phyloP scores from a whole-genome alignment of 2,888 invertebrate species.

The Pogonocherus hispidulus region DNA sequence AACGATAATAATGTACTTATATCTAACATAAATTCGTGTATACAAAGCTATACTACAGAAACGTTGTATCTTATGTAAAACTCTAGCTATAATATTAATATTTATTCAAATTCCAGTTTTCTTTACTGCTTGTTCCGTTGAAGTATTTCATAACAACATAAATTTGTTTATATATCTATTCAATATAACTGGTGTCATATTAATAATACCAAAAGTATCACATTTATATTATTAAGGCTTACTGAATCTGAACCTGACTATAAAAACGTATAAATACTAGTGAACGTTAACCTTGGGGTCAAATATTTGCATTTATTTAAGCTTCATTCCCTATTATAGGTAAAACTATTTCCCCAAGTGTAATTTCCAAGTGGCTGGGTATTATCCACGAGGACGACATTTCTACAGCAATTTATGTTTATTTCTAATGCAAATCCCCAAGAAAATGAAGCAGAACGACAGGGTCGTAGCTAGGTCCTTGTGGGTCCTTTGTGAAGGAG shows the following conservation, averaged over 20 bases:
- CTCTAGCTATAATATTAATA: too few species aligned
- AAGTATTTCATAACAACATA: too few species aligned
- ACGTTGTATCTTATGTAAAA: too few species aligned
- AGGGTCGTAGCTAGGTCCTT: too few species aligned
- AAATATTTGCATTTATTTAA: neutral
- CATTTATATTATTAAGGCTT: neutral
- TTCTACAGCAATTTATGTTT: conserved; percentile 33
- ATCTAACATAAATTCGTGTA: too few species aligned
- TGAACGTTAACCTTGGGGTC: neutral
- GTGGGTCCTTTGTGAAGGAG: too few species aligned
- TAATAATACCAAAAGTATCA: neutral
- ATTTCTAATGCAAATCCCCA: conserved; percentile 35
- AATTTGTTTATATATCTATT: too few species aligned
- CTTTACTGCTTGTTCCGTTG: too few species aligned
- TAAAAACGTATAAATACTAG: neutral
- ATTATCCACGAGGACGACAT: conserved; percentile 7
- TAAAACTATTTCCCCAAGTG: neutral
- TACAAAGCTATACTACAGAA: too few species aligned
- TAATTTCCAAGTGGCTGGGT: neutral
- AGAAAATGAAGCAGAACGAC: conserved; percentile 39
- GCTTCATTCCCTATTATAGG: neutral
- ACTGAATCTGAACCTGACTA: neutral
- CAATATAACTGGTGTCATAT: neutral
- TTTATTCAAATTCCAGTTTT: too few species aligned
- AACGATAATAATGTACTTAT: too few species aligned